A percentile compares a stretch with the other conserved stretches of the same genome.
phyloP scores from a whole-genome alignment of 2,113 vertebrate genomes.

The Echinops telfairi region DNA sequence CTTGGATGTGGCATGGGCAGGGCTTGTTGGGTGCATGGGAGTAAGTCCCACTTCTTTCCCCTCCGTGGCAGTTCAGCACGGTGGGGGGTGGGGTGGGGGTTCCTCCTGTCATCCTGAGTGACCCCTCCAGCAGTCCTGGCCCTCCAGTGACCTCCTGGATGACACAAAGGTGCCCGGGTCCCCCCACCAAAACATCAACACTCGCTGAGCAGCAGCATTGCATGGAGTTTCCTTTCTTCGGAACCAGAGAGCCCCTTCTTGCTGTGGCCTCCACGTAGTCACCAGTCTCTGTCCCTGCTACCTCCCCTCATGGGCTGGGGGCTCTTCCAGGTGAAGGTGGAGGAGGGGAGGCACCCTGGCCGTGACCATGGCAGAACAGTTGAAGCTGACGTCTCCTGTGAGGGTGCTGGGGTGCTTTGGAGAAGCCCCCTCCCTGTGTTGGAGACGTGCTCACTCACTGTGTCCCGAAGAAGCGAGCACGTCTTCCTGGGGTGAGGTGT shows the following conservation, averaged over 20 bases:
- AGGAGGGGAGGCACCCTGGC: no score
- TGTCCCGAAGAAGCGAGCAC: not conserved
- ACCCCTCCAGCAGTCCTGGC: not conserved
- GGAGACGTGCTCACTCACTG: no score
- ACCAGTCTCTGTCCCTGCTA: not conserved
- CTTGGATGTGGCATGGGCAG: rapidly evolving
- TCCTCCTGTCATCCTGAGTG: not conserved
- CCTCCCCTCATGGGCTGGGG: not conserved
- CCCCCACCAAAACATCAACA: not conserved
- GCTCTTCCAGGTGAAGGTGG: not conserved
- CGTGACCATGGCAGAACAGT: not conserved
- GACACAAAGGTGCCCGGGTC: no score
- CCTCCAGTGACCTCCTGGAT: not conserved
- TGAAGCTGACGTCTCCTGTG: not conserved
- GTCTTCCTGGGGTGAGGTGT: not conserved
- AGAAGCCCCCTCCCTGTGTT: not conserved
- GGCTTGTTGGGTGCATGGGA: not conserved
- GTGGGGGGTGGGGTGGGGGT: not conserved
- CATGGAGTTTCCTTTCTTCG: not conserved
- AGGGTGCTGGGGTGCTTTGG: not conserved
- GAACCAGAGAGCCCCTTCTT: not conserved
- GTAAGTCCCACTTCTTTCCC: not conserved
- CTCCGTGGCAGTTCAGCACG: not conserved
- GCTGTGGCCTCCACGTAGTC: not conserved
- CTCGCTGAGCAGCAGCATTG: not conserved